These are phyloP conservation scores for Amorpha juglandis DNA, from an alignment of 2,888 invertebrate genomes.

Conservation along the genomic window DNA sequence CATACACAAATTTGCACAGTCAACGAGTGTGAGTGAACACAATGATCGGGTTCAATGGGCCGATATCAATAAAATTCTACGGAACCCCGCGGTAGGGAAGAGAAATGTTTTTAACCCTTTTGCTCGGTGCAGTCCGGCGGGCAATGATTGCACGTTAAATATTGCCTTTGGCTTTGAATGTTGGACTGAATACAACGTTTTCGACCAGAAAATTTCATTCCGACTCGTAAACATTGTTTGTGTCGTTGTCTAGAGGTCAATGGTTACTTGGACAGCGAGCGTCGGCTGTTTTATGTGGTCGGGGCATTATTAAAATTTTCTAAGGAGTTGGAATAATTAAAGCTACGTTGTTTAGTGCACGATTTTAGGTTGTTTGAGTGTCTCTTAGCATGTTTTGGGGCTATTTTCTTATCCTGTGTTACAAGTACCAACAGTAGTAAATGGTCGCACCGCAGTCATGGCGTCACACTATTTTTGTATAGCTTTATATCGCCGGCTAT, in stretches of 20 bases:
- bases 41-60: not conserved
- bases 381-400: not conserved
- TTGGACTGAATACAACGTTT: slow-evolving; percentile 9
- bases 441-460: too few relatives aligned
- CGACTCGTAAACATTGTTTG: slow-evolving; percentile 2
- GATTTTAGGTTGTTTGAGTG: not conserved
- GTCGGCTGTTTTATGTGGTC: not conserved
- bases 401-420: too few relatives aligned
- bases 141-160: slow-evolving; percentile 19
- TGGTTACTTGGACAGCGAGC: not conserved
- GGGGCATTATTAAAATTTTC: slow-evolving; percentile 7
- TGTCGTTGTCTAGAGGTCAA: slow-evolving; percentile 6
- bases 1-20: slow-evolving; percentile 12
- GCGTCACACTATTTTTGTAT: too few relatives aligned
- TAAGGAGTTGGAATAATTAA: slow-evolving; percentile 15
- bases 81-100: slow-evolving; percentile 1
- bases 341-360: not conserved
- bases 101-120: slow-evolving; percentile 12
- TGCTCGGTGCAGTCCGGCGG: slow-evolving; percentile 5
- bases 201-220: slow-evolving; percentile 16
- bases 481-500: too few relatives aligned
- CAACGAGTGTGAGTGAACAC: not conserved
- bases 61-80: slow-evolving; percentile 13
- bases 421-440: too few relatives aligned
- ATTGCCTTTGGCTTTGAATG: slow-evolving; percentile 15